Conservation (phyloP, 1,140 invertebrate species). For the Bilobella aurantiaca region DNA sequence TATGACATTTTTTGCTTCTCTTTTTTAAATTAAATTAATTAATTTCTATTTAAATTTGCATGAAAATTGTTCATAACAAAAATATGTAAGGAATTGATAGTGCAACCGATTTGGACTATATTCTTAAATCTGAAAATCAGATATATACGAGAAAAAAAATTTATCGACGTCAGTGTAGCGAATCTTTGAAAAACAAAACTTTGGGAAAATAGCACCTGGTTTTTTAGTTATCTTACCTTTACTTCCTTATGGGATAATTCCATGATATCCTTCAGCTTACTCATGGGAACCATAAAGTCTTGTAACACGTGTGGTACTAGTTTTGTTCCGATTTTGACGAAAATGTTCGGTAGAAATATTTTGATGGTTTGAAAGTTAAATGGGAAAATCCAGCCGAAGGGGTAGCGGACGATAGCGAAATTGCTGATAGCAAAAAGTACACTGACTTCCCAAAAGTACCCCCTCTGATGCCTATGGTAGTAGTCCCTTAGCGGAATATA, state of each 20-base stretch:
- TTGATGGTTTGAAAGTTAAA: neutral
- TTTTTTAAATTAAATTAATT: too few relatives aligned
- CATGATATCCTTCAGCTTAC: neutral
- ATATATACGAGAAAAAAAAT: too few relatives aligned
- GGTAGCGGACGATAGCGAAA: neutral
- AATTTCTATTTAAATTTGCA: too few relatives aligned
- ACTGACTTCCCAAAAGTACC: conserved; percentile 57
- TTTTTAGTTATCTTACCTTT: neutral
- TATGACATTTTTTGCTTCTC: too few relatives aligned
- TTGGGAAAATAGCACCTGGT: too few relatives aligned
- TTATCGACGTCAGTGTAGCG: too few relatives aligned
- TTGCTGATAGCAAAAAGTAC: neutral
- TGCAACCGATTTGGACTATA: too few relatives aligned
- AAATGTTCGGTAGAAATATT: neutral
- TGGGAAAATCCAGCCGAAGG: conserved; percentile 7
- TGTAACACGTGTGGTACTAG: conserved; percentile 1
- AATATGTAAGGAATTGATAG: too few relatives aligned
- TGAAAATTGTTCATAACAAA: too few relatives aligned
- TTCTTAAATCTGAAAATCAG: too few relatives aligned
- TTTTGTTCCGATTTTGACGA: neutral
- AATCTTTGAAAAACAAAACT: too few relatives aligned
- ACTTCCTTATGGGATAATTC: neutral
- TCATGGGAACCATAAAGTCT: conserved; percentile 15
- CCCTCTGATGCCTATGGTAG: conserved; percentile 65
- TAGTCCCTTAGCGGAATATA: conserved; percentile 69